Conservation (phyloP, 2,797 vertebrate genomes). For the Gallinago solitaria region DNA sequence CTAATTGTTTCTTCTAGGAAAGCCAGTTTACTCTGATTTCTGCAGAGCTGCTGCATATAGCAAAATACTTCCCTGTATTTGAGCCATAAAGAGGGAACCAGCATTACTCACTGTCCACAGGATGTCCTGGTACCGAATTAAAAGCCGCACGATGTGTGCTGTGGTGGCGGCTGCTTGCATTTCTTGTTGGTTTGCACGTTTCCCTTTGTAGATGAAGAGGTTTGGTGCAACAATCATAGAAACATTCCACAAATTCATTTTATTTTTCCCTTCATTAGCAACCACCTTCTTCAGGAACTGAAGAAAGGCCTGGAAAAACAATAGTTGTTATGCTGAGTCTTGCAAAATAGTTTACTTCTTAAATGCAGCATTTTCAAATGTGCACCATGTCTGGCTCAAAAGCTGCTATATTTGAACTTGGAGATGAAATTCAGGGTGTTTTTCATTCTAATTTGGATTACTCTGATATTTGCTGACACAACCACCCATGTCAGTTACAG, state of each 20-base stretch:
- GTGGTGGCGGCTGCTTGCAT: conserved; percentile 86
- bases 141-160: conserved; percentile 86
- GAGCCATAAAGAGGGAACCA: background rate
- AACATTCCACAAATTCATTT: conserved; percentile 96
- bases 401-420: background rate
- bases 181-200: conserved; percentile 84
- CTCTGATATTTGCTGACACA: background rate
- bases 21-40: background rate
- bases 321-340: background rate
- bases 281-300: conserved; percentile 91
- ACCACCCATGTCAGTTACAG: background rate
- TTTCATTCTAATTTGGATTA: background rate
- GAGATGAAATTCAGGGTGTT: background rate
- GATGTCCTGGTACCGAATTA: conserved; percentile 91
- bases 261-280: conserved; percentile 89
- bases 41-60: background rate
- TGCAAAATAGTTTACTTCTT: background rate
- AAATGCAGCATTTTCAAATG: background rate
- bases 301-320: conserved; percentile 84
- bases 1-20: background rate
- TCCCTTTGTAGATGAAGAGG: conserved; percentile 86
- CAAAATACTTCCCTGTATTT: background rate
- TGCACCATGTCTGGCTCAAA: background rate
- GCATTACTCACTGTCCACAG: conserved; percentile 88
- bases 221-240: conserved; percentile 96